Percentiles rank a stretch among this genome's conserved stretches.
phyloP scores from a whole-genome alignment of 2,888 invertebrate species.

The Leucoma salicis region DNA sequence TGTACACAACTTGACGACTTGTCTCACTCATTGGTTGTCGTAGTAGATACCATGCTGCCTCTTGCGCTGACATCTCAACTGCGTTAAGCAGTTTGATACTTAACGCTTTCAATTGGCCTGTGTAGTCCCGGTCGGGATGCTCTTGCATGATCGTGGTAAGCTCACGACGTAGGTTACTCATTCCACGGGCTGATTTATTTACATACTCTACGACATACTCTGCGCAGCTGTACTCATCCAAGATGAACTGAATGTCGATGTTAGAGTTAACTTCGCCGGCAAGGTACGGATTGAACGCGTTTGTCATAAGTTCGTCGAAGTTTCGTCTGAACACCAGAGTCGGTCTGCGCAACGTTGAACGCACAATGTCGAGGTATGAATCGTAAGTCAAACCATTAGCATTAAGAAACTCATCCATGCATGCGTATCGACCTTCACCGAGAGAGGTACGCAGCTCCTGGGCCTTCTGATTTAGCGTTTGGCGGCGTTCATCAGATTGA shows the following conservation, averaged over 20 bases:
- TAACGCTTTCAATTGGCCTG: slow-evolving; percentile 23
- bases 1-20: slow-evolving; percentile 41
- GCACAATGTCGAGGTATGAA: slow-evolving; percentile 37
- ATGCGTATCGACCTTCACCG: slow-evolving; percentile 33
- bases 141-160: slow-evolving; percentile 38
- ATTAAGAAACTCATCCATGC: slow-evolving; percentile 39
- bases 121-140: slow-evolving; percentile 31
- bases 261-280: slow-evolving; percentile 38
- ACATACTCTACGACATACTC: slow-evolving; percentile 50
- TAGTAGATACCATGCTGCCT: slow-evolving; percentile 64
- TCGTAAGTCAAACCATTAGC: slow-evolving; percentile 36
- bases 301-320: slow-evolving; percentile 38
- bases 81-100: slow-evolving; percentile 43
- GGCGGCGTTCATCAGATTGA: slow-evolving; percentile 37
- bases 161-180: slow-evolving; percentile 43
- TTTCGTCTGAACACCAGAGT: slow-evolving; percentile 33
- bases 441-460: slow-evolving; percentile 36
- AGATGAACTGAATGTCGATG: slow-evolving; percentile 41
- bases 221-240: slow-evolving; percentile 43
- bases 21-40: slow-evolving; percentile 54
- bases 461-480: slow-evolving; percentile 33
- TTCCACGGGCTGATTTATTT: slow-evolving; percentile 48
- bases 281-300: slow-evolving; percentile 49
- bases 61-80: slow-evolving; percentile 55
- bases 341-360: slow-evolving; percentile 40